Evolutionary conservation across 2,888 invertebrate species (phyloP).

Genomic region (Amiota communis): DNA sequence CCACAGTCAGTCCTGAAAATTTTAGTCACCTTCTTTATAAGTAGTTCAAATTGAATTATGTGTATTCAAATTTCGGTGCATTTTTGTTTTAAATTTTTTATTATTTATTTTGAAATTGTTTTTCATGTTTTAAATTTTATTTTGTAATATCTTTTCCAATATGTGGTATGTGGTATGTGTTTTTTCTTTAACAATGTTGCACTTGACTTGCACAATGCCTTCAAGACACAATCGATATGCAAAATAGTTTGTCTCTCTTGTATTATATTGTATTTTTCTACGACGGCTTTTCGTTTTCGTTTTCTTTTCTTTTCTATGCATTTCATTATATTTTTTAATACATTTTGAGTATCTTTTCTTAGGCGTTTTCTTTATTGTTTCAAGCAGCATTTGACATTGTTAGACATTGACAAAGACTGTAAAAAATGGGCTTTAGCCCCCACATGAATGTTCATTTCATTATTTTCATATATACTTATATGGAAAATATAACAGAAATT

Average conservation of each 20-base stretch:
- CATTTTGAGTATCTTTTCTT: slow-evolving; percentile 9
- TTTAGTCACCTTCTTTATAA: too few species aligned
- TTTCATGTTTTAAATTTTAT: neutral
- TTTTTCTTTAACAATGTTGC: slow-evolving; percentile 1
- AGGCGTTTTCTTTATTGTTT: too few species aligned
- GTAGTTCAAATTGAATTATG: too few species aligned
- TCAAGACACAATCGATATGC: slow-evolving; percentile 19
- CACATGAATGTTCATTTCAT: too few species aligned
- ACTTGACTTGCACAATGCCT: slow-evolving; percentile 21
- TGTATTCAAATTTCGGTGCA: too few species aligned
- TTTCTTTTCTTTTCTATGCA: too few species aligned
- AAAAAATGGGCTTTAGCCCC: slow-evolving; percentile 13
- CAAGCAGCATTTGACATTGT: slow-evolving; percentile 22
- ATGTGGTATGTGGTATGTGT: neutral
- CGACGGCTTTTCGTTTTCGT: too few species aligned
- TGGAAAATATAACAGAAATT: neutral
- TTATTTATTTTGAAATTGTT: neutral
- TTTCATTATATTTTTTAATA: neutral
- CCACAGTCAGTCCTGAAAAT: too few species aligned
- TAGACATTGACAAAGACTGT: slow-evolving; percentile 16
- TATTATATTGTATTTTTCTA: neutral
- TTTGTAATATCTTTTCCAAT: neutral
- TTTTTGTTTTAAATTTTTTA: too few species aligned
- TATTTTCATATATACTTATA: neutral
- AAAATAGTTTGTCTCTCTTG: neutral